phyloP scores from a whole-genome alignment of 1,140 invertebrate genomes.

The Idris sp. region DNA sequence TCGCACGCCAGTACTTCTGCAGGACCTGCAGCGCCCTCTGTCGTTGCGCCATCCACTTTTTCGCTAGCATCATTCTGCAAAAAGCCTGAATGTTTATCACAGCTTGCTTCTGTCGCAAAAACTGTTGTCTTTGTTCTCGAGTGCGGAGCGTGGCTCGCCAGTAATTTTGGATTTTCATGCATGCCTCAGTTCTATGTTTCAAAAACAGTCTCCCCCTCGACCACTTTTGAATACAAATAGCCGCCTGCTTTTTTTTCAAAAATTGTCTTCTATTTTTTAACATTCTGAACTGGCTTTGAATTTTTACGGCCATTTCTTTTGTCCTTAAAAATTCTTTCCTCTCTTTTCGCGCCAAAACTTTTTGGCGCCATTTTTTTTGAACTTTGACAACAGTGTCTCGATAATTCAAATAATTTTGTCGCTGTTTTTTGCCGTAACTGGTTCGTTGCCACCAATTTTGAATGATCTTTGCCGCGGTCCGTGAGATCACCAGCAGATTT shows the following conservation, averaged over 20 bases:
- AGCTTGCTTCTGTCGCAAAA: conserved; percentile 33
- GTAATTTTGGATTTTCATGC: conserved; percentile 66
- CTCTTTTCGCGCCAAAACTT: conserved; percentile 51
- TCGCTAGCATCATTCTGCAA: too few relatives aligned
- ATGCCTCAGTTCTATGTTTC: conserved; percentile 52
- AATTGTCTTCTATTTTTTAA: conserved; percentile 11
- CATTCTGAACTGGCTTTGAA: conserved; percentile 70
- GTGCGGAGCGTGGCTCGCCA: conserved; percentile 63
- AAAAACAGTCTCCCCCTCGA: conserved; percentile 64
- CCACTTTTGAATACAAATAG: conserved; percentile 53
- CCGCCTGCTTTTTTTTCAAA: conserved; percentile 29
- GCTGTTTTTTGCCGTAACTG: conserved; percentile 61
- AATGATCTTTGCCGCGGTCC: conserved; percentile 66
- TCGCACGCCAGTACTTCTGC: too few relatives aligned
- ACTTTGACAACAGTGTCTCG: conserved; percentile 40
- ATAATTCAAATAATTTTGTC: conserved; percentile 51
- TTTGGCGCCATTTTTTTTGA: conserved; percentile 65
- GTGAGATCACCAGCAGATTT: conserved; percentile 54
- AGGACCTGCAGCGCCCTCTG: too few relatives aligned
- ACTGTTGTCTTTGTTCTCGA: conserved; percentile 21
- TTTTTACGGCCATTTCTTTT: conserved; percentile 56
- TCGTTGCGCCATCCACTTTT: too few relatives aligned
- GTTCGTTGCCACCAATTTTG: conserved; percentile 74
- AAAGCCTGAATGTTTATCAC: conserved; percentile 48
- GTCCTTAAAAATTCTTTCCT: conserved; percentile 64